Evolutionary conservation across 2,113 vertebrate genomes (phyloP).

Genomic region (Catharus minimus): DNA sequence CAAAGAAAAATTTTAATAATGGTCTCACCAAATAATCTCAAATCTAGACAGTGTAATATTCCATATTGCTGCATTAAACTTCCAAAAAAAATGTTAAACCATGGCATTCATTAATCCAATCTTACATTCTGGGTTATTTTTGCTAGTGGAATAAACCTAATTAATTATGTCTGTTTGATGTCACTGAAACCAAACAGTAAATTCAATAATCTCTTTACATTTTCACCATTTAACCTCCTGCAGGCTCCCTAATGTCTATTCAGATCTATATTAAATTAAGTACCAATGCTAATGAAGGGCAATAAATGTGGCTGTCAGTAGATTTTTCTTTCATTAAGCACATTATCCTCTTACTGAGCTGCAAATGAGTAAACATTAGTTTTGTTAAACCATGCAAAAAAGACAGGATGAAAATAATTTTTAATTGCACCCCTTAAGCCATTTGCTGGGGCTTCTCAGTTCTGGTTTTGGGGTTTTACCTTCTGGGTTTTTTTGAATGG

Average conservation of each 20-base stretch:
- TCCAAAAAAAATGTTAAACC: conserved; percentile 21
- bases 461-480: conserved; percentile 42
- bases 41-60: conserved; percentile 2
- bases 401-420: conserved; percentile 74
- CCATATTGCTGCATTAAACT: neutral
- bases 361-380: conserved; percentile 86
- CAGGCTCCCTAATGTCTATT: conserved; percentile 87
- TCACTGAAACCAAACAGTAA: conserved; percentile 83
- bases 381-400: conserved; percentile 84
- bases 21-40: neutral
- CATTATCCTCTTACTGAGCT: conserved; percentile 87
- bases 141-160: conserved; percentile 72
- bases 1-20: neutral
- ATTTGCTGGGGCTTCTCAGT: conserved; percentile 22
- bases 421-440: conserved; percentile 71
- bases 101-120: conserved; percentile 56
- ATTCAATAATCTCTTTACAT: conserved; percentile 88
- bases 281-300: conserved; percentile 86
- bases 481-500: conserved; percentile 53
- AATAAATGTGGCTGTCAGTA: conserved; percentile 87
- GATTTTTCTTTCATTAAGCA: conserved; percentile 89
- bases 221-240: conserved; percentile 88
- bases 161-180: conserved; percentile 80
- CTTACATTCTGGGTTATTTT: conserved; percentile 59
- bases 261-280: conserved; percentile 90